Evolutionary conservation across 2,113 vertebrate genomes (phyloP).

Genomic region (Chloropsis cyanopogon): DNA sequence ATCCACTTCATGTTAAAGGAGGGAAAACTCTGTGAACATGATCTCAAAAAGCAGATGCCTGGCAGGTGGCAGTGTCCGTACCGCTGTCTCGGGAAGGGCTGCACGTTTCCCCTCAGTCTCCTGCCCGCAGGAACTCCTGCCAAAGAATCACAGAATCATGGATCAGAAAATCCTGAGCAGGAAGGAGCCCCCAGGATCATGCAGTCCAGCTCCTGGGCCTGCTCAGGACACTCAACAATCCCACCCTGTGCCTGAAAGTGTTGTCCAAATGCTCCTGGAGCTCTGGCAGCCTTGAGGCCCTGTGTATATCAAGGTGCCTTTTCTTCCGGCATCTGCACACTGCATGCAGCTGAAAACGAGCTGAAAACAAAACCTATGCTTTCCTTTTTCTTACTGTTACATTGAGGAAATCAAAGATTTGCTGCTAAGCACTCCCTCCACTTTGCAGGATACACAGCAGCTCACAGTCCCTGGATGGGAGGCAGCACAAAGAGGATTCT

Average conservation of each 20-base stretch:
- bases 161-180: neutral
- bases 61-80: accelerated
- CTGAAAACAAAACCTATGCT: neutral
- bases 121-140: neutral
- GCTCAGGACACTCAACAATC: neutral
- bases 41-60: neutral
- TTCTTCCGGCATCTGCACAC: neutral
- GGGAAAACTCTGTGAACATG: neutral
- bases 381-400: neutral
- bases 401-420: neutral
- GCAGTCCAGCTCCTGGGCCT: neutral
- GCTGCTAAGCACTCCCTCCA: neutral
- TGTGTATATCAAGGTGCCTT: neutral
- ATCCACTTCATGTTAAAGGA: neutral
- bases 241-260: neutral
- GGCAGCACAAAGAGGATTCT: neutral
- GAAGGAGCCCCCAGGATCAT: neutral
- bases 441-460: accelerated
- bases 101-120: accelerated
- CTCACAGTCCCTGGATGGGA: neutral
- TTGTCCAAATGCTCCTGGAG: neutral
- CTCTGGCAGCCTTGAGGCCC: neutral
- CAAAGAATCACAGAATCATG: neutral
- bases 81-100: neutral
- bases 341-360: neutral